phyloP scores from a whole-genome alignment of 2,888 invertebrate genomes.

The Saturnia pavonia region DNA sequence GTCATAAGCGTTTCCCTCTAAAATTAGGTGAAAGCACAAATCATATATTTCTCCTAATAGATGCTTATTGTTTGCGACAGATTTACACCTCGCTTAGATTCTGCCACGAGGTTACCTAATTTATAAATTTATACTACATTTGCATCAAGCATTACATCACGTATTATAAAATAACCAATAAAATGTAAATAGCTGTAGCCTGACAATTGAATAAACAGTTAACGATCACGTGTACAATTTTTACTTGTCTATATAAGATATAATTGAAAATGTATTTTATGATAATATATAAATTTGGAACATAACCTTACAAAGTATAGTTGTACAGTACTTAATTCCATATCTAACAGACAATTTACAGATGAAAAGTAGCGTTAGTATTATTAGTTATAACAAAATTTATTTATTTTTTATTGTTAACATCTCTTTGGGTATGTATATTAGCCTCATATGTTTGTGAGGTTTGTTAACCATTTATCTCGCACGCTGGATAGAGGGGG shows the following conservation, averaged over 20 bases:
- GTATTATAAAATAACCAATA: neutral
- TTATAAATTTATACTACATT: neutral
- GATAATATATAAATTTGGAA: neutral
- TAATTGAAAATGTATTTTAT: neutral
- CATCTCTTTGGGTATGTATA: too few species aligned
- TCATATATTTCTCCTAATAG: neutral
- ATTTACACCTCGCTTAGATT: neutral
- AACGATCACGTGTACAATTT: neutral
- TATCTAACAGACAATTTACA: too few species aligned
- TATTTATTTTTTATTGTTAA: too few species aligned
- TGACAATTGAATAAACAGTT: conserved; percentile 1
- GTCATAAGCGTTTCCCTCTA: neutral
- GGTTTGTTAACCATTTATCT: too few species aligned
- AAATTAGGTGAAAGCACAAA: neutral
- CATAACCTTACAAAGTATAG: neutral
- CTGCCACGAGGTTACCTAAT: neutral
- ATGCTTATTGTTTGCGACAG: neutral
- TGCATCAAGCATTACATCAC: neutral
- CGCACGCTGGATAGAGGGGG: too few species aligned
- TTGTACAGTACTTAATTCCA: too few species aligned
- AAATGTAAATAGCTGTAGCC: conserved; percentile 1
- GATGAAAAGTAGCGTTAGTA: too few species aligned
- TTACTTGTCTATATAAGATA: neutral
- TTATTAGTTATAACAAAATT: too few species aligned
- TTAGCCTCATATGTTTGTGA: too few species aligned